Evolutionary conservation across 2,113 vertebrate species (phyloP).

Genomic region (Oophaga pumilio): DNA sequence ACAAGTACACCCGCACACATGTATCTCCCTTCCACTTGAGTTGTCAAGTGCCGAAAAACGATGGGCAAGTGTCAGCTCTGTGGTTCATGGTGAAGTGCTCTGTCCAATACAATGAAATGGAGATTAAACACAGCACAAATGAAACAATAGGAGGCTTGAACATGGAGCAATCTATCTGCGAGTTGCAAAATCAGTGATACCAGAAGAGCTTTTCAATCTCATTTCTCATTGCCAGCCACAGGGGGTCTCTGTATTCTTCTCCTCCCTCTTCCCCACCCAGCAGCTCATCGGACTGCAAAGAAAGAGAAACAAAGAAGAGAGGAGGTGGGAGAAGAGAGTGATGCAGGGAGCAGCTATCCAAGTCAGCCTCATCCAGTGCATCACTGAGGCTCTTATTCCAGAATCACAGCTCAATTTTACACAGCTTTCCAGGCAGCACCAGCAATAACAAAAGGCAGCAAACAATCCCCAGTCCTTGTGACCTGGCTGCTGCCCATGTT

Average conservation of each 20-base stretch:
- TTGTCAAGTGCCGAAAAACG: not conserved
- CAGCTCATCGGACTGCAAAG: conserved; percentile 56
- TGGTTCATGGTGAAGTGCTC: not conserved
- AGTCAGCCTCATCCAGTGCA: conserved; percentile 38
- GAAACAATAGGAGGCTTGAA: not conserved
- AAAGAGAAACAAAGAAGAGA: conserved; percentile 48
- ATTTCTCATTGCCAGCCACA: conserved; percentile 42
- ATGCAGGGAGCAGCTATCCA: conserved; percentile 39
- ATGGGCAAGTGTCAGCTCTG: not conserved
- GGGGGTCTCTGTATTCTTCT: conserved; percentile 42
- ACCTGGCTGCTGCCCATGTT: not conserved
- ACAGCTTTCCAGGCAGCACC: conserved; percentile 29
- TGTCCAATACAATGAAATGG: not conserved
- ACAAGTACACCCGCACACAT: not conserved
- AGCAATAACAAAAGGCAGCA: conserved; percentile 33
- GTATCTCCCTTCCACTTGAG: not conserved
- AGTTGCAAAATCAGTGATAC: not conserved
- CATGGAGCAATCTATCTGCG: not conserved
- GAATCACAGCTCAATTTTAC: conserved; percentile 27
- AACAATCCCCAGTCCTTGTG: not conserved
- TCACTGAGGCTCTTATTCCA: conserved; percentile 13
- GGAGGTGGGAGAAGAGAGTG: conserved; percentile 40
- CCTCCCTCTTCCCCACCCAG: conserved; percentile 42
- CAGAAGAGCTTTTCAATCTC: conserved; percentile 21
- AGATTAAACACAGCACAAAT: not conserved